These are phyloP conservation scores for Drosophila novamexicana DNA, from an alignment of 1,140 invertebrate species.

Conservation along the genomic window DNA sequence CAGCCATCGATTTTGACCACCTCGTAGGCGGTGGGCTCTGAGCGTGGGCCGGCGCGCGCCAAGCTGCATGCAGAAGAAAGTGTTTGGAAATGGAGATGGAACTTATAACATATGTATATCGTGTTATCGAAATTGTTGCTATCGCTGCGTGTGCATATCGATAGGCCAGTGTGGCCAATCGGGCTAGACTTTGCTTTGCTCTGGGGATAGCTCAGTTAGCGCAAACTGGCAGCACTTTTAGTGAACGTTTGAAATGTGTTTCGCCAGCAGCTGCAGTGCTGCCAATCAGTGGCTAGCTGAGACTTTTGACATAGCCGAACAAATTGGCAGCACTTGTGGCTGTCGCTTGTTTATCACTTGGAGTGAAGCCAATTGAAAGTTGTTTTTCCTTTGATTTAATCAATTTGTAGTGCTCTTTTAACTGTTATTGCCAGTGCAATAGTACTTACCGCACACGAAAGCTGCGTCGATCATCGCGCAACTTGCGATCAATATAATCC, in stretches of 20 bases:
- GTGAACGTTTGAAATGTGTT: no score
- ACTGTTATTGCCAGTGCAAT: no score
- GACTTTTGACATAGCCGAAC: background rate
- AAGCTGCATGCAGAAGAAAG: slow-evolving; percentile 84
- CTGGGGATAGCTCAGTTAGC: no score
- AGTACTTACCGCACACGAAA: slow-evolving; percentile 85
- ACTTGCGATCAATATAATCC: slow-evolving; percentile 75
- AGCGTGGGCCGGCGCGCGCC: slow-evolving; percentile 87
- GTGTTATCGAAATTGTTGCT: background rate
- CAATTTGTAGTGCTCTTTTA: no score
- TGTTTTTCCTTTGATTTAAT: no score
- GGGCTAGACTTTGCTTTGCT: no score
- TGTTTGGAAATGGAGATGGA: background rate
- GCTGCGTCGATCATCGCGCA: slow-evolving; percentile 79
- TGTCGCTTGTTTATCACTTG: no score
- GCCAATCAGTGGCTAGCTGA: no score
- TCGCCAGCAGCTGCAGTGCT: no score
- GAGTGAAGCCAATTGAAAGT: no score
- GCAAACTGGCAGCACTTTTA: no score
- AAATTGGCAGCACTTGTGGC: background rate
- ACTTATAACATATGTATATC: no score
- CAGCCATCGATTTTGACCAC: slow-evolving; percentile 87
- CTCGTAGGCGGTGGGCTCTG: slow-evolving; percentile 88
- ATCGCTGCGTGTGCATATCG: background rate
- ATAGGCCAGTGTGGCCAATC: background rate